Percentiles rank a stretch among this genome's conserved stretches.
phyloP scores from a whole-genome alignment of 2,113 vertebrate species.

The Zapornia atra region DNA sequence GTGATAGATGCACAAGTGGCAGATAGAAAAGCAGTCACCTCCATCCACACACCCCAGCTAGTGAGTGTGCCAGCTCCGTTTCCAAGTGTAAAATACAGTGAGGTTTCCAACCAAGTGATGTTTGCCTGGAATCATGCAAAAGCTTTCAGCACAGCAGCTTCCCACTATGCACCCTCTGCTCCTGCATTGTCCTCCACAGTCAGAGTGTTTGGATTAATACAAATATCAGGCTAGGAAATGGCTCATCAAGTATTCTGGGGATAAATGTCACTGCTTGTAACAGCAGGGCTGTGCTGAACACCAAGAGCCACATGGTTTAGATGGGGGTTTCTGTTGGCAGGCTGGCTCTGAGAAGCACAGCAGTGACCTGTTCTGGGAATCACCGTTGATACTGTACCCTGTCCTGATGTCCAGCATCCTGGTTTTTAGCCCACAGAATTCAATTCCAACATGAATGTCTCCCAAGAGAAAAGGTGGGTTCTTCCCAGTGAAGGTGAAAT shows the following conservation, averaged over 20 bases:
- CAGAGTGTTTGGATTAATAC: background rate
- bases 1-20: background rate
- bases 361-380: background rate
- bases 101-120: background rate
- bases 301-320: background rate
- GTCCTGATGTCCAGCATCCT: background rate
- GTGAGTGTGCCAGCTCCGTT: background rate
- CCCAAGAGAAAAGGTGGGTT: background rate
- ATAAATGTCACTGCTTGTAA: background rate
- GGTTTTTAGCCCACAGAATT: background rate
- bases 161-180: background rate
- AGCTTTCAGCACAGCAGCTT: background rate
- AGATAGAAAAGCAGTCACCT: background rate
- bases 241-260: background rate
- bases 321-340: background rate
- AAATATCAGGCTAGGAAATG: background rate
- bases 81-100: background rate
- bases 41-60: background rate
- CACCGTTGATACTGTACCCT: background rate
- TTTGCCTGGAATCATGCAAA: background rate
- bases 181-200: background rate
- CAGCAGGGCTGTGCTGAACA: background rate
- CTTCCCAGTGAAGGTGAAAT: background rate
- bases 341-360: background rate
- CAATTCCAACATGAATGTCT: background rate